Evolutionary conservation across 1,140 invertebrate genomes (phyloP).

Genomic region (Scaptomyza hsui): DNA sequence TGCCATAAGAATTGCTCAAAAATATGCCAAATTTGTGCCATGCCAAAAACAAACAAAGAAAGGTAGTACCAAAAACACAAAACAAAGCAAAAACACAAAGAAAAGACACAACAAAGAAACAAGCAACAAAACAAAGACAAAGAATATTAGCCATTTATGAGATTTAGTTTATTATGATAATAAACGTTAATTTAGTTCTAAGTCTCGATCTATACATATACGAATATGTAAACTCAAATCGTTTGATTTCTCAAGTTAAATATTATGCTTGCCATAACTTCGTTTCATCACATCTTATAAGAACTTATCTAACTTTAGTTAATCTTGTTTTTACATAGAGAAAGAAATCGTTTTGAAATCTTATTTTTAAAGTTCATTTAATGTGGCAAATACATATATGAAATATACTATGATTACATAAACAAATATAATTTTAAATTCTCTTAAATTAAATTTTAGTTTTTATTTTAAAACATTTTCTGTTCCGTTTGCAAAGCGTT

Average conservation of each 20-base stretch:
- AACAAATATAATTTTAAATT: constrained; percentile 29
- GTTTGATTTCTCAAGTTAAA: too few relatives aligned
- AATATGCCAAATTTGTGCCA: constrained; percentile 76
- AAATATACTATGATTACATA: constrained; percentile 24
- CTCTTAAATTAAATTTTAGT: background rate
- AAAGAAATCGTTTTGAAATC: constrained; percentile 31
- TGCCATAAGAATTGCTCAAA: constrained; percentile 47
- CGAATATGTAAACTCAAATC: background rate
- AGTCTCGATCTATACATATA: constrained; percentile 9
- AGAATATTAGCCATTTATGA: constrained; percentile 47
- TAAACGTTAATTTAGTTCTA: constrained; percentile 74
- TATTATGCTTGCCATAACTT: background rate
- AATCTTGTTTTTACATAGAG: constrained; percentile 8
- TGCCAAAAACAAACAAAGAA: constrained; percentile 67
- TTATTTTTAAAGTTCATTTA: constrained; percentile 32
- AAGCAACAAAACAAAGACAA: constrained; percentile 32
- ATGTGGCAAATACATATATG: constrained; percentile 42
- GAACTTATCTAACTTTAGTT: constrained; percentile 5
- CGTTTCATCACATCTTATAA: constrained; percentile 66
- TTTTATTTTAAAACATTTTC: constrained; percentile 11
- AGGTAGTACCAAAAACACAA: constrained; percentile 22
- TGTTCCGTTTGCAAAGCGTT: constrained; percentile 40
- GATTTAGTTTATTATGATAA: constrained; percentile 56
- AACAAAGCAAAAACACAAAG: constrained; percentile 38
- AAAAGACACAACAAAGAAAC: constrained; percentile 31